Base-by-base conservation (phyloP, 2,797 vertebrate species). In the Pyrocephalus nanus region DNA sequence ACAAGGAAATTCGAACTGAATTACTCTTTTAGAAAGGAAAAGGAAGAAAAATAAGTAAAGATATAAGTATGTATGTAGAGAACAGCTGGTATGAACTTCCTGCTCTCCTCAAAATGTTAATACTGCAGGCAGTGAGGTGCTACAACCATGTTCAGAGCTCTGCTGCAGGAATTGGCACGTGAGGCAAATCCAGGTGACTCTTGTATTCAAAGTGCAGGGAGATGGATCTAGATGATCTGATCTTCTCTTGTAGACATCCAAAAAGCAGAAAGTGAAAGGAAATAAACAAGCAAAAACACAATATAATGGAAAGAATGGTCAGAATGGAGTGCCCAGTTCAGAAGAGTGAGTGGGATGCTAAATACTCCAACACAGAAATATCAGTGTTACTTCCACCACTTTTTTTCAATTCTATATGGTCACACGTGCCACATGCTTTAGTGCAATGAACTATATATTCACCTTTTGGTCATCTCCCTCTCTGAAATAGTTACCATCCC, bases 391-490 rank as follows among this genome's bases (percentile, higher is more conserved):
- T 76, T 71, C 19, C 29, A 62, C 3, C 0, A 34, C 2, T 21
- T 53, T 38, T 77, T 79, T 70, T 8, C 29, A 29, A 12, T 36
- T 84, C 5, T 30, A 4, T 65, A 0, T 25, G 1, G 19, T 58
- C 26, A 40, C 30, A n/a, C 3, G 11, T 23, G 5, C 7, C 15
- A 71, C 0, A 0, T 40, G 4, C 23, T 20, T 82, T 42, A 69
- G 13, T 38, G 10, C 9, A 62, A 57, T 30, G 13, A 71, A 32
- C 11, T 58, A 10, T 18, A 19, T 38, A 36, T 26, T n/a, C 3
- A 29, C 8, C 27, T 71, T 82, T 53, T 29, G 23, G 32, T 45
- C 11, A 30, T 70, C 11, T 79, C 9, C 8, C 9, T 29, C 27
- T 43, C 43, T 73, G 29, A 40, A 45, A 32, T 43, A 38, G 15